Conservation (phyloP, 1,140 invertebrate species). For the Bombus terrestris region DNA sequence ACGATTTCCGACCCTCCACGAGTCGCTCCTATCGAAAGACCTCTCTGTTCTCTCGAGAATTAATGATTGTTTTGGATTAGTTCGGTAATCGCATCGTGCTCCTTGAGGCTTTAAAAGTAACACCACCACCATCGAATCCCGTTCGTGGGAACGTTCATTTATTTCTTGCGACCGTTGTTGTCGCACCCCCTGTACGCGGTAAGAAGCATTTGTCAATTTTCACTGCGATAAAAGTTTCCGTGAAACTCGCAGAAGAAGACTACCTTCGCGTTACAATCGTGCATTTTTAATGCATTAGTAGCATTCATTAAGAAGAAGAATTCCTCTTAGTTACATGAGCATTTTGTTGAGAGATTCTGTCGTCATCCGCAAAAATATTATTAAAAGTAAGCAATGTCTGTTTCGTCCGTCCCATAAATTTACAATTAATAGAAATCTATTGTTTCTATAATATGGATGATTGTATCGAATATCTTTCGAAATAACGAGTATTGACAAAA, state of each 20-base stretch:
- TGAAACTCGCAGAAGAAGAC: fast-evolving
- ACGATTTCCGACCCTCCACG: constrained; percentile 16
- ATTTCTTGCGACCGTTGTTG: constrained; percentile 21
- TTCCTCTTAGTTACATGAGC: neutral
- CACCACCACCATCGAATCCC: neutral
- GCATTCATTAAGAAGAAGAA: neutral
- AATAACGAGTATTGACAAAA: too few relatives aligned
- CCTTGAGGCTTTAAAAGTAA: constrained; percentile 16
- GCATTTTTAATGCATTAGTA: neutral
- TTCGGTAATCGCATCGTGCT: constrained; percentile 25
- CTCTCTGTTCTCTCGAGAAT: constrained; percentile 9
- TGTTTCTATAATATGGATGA: too few relatives aligned
- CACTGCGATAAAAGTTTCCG: neutral
- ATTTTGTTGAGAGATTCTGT: too few relatives aligned
- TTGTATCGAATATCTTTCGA: too few relatives aligned
- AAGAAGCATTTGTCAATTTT: constrained; percentile 18
- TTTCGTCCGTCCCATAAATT: too few relatives aligned
- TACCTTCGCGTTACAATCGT: neutral
- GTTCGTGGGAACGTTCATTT: constrained; percentile 14
- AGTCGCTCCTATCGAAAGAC: constrained; percentile 21
- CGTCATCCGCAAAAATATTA: too few relatives aligned
- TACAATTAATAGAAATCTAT: too few relatives aligned
- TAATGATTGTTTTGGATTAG: constrained; percentile 53
- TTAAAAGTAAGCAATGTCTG: too few relatives aligned
- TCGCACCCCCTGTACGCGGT: neutral